phyloP scores from a whole-genome alignment of 2,113 vertebrate species.

The Mormyrus lacerda region DNA sequence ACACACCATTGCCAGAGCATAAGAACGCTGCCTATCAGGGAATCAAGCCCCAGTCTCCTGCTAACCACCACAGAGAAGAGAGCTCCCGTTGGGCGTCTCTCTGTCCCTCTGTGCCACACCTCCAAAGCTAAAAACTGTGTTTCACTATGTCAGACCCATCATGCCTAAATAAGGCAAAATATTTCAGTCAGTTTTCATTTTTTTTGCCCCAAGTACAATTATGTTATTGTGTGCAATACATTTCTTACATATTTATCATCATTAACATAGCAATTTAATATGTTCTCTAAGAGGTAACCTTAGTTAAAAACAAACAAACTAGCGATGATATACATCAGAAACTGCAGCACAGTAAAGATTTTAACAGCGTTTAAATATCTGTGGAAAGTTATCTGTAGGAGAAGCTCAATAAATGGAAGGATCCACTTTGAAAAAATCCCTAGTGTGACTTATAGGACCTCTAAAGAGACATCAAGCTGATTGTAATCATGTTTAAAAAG shows the following conservation, averaged over 20 bases:
- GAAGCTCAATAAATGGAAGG: not conserved
- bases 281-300: not conserved
- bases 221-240: not conserved
- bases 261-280: not conserved
- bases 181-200: not conserved
- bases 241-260: not conserved
- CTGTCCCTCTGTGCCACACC: not conserved
- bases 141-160: not conserved
- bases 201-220: not conserved
- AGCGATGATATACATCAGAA: not conserved
- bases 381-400: not conserved
- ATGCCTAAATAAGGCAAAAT: not conserved
- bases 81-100: not conserved
- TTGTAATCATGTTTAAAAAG: slow-evolving; percentile 24
- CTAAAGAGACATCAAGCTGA: slow-evolving; percentile 2
- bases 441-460: not conserved
- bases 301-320: not conserved
- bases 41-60: not conserved
- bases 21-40: not conserved
- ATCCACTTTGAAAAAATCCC: not conserved
- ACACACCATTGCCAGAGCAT: not conserved
- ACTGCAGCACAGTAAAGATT: not conserved
- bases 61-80: not conserved
- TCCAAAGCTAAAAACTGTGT: not conserved
- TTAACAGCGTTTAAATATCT: not conserved